Conservation (phyloP, 2,888 invertebrate species). For the Eristalis pertinax region DNA sequence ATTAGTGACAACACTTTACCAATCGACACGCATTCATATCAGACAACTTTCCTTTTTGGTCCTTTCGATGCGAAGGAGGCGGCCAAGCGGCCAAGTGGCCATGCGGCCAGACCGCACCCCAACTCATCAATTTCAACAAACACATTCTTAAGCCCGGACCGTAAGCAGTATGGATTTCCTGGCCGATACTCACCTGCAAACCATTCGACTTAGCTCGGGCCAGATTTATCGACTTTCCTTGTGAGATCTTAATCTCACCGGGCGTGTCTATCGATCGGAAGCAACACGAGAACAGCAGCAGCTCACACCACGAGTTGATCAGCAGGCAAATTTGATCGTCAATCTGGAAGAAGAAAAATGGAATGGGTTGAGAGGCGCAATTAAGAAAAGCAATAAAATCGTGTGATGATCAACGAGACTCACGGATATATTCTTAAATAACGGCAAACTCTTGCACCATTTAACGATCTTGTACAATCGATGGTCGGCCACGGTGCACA, state of each 20-base stretch:
- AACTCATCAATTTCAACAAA: too few relatives aligned
- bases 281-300: slow-evolving; percentile 94
- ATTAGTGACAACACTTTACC: too few relatives aligned
- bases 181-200: slow-evolving; percentile 82
- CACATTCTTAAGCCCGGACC: too few relatives aligned
- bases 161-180: background rate
- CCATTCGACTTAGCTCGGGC: slow-evolving; percentile 81
- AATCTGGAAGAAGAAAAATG: slow-evolving; percentile 84
- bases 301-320: slow-evolving; percentile 98
- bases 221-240: slow-evolving; percentile 81
- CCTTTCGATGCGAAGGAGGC: too few relatives aligned
- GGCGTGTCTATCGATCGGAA: slow-evolving; percentile 96
- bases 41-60: too few relatives aligned
- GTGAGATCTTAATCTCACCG: slow-evolving; percentile 90
- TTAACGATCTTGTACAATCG: slow-evolving; percentile 98
- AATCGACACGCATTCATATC: too few relatives aligned
- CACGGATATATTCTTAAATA: slow-evolving; percentile 97
- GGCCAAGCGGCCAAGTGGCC: too few relatives aligned
- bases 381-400: background rate
- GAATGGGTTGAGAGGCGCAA: slow-evolving; percentile 17
- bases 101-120: too few relatives aligned
- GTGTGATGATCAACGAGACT: slow-evolving; percentile 76
- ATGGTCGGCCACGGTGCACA: slow-evolving; percentile 97
- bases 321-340: slow-evolving; percentile 98
- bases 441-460: slow-evolving; percentile 98